Base-by-base conservation (phyloP, 2,797 vertebrate genomes). In the Urocyon cinereoargenteus region DNA sequence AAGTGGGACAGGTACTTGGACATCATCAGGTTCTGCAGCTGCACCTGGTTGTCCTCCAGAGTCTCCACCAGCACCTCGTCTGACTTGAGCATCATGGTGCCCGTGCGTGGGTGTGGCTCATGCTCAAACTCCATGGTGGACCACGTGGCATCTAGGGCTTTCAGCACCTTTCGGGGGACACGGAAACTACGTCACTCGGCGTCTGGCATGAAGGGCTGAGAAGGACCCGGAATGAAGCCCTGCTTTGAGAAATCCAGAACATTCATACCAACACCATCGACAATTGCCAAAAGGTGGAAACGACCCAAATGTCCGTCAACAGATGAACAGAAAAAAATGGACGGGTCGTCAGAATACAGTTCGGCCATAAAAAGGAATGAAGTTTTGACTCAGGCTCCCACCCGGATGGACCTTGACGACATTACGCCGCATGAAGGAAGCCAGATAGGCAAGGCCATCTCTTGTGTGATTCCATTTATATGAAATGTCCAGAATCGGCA, bases 1-100 rank as follows among this genome's bases (percentile, higher is more conserved):
- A 99, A 99, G 97, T 98, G 98, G 45, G 98, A 94, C 24, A 99
- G 95, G 97, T 99, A 98, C 86, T 99, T 99, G 97, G 99, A 99
- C 45, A 98, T 95, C 98, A 98, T 96, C 96, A 99, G 97, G 49
- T 98, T 98, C 98, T 99, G 99, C 51, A 99, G 98, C 96, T 99
- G 99, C 79, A 98, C 98, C 97, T 99, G 98, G 96, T 99, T 98
- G 94, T 99, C 99, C 84, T 99, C 99, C 90, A 99, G 96, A 0
- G 96, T 99, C 95, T 99, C 99, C 0, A 99, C 98, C 51, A 99
- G 97, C 28, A 18, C 11, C 64, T 99, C 98, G 4, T 98, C 98
- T 0, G 64, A 66, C 97, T 97, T 98, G 85, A 99, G 98, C 90
- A 99, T 91, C 92, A 98, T 19, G 85, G 96, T 94, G 53, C 99